Evolutionary conservation across 2,113 vertebrate genomes (phyloP).

Genomic region (Corythaixoides concolor): DNA sequence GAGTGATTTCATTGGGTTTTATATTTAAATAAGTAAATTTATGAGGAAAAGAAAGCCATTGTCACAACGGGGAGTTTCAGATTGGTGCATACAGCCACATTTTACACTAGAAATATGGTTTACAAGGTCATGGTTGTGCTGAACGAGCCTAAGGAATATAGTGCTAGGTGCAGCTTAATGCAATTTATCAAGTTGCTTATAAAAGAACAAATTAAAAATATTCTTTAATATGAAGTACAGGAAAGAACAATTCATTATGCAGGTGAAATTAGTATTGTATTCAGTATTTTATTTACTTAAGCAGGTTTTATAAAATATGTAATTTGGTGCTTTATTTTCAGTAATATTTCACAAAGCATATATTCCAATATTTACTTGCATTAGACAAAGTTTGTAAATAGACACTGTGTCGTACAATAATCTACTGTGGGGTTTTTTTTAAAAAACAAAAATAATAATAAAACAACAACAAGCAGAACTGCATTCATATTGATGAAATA

Average conservation of each 20-base stretch:
- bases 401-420: slow-evolving; percentile 69
- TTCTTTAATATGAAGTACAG: neutral
- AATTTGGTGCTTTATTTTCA: neutral
- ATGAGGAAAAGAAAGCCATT: neutral
- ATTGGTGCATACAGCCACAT: neutral
- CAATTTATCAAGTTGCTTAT: neutral
- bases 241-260: neutral
- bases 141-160: neutral
- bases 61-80: neutral
- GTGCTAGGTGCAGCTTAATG: neutral
- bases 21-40: neutral
- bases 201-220: neutral
- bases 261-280: neutral
- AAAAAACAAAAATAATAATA: neutral
- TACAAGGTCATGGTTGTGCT: neutral
- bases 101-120: neutral
- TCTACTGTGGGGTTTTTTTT: neutral
- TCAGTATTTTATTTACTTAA: neutral
- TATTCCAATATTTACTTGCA: slow-evolving; percentile 70
- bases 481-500: slow-evolving; percentile 64
- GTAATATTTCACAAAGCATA: neutral
- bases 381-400: slow-evolving; percentile 76
- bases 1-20: neutral
- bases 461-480: neutral
- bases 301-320: neutral